Percentiles rank a stretch among this genome's conserved stretches.
Conservation (phyloP, 2,888 invertebrate species). For the Meandrusa payeni region DNA sequence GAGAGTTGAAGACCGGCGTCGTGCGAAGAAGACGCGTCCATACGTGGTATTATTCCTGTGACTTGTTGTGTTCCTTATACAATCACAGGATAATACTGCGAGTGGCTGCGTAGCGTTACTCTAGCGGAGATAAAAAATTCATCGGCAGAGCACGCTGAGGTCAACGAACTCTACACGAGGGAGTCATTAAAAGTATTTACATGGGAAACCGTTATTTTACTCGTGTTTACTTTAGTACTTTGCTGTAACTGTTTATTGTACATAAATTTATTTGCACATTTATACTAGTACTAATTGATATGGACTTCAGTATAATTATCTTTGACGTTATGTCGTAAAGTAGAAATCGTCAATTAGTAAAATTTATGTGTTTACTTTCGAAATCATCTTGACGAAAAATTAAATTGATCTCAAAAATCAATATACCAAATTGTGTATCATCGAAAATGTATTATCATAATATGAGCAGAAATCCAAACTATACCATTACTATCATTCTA, state of each 20-base stretch:
- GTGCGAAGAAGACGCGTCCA: constrained; percentile 44
- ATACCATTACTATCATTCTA: too few species aligned
- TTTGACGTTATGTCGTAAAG: too few species aligned
- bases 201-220: constrained; percentile 18
- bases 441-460: too few species aligned
- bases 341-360: too few species aligned
- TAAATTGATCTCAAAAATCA: too few species aligned
- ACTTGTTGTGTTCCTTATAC: constrained; percentile 85
- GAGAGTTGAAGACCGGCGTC: constrained; percentile 26
- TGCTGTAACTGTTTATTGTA: neutral
- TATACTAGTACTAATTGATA: too few species aligned
- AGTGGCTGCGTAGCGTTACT: constrained; percentile 69
- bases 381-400: too few species aligned
- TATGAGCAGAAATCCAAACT: too few species aligned
- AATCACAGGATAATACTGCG: constrained; percentile 95
- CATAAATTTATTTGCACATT: too few species aligned
- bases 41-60: constrained; percentile 87
- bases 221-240: constrained; percentile 13
- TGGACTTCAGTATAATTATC: too few species aligned
- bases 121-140: constrained; percentile 25
- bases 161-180: constrained; percentile 54
- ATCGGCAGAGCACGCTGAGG: constrained; percentile 46
- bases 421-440: too few species aligned
- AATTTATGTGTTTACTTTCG: too few species aligned
- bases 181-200: constrained; percentile 34